Base-by-base conservation (phyloP, 30 jellyfish, hydroid and myxozoan genomes). In the Pelagia noctiluca region DNA sequence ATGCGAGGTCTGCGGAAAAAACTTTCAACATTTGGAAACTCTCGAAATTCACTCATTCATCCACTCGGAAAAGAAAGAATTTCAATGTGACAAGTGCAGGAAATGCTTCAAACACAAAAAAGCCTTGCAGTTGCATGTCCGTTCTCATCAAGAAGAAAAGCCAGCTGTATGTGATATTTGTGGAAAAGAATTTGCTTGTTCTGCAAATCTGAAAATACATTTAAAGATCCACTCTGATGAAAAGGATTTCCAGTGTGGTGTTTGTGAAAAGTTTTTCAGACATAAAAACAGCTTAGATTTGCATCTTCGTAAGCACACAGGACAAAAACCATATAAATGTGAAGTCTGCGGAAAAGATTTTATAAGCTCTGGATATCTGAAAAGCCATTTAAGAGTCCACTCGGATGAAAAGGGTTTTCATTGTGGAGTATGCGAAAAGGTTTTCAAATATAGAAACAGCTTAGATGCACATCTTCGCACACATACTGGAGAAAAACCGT, bases 401-500 rank as follows among this genome's bases (percentile, higher is more conserved):
- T 57, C 89, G 0, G 80, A 63, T 24, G 89, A 78, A 30, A 35
- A 34, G 64, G 37, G 36, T 1, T 78, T 52, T 52, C 36, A 50
- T 11, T 78, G 89, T 1, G 70, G 63, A 52, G 63, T 49, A 42
- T 78, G 89, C 33, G 82, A 38, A 11, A 63, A 57, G 21, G 32
- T 22, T 26, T 78, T 57, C 84, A 28, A 62, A 32, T 38, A 31
- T 26, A 38, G 70, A 11, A 42, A 62, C 50, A 35, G 63, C 46
- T 78, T 60, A 23, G 33, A 33, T 3, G 22, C 31, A 2, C 89
- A 78, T 57, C 60, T 57, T 68, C 38, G 50, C 50, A 32, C 18
- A 73, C 81, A 63, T 13, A 63, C 75, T 63, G 75, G 75, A n/a
- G 75, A 50, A 37, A 63, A 48, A n/a, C 80, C 69, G 7, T 64